Evolutionary conservation across 1,140 invertebrate species (phyloP).

Genomic region (Atopsyche davidsoni): DNA sequence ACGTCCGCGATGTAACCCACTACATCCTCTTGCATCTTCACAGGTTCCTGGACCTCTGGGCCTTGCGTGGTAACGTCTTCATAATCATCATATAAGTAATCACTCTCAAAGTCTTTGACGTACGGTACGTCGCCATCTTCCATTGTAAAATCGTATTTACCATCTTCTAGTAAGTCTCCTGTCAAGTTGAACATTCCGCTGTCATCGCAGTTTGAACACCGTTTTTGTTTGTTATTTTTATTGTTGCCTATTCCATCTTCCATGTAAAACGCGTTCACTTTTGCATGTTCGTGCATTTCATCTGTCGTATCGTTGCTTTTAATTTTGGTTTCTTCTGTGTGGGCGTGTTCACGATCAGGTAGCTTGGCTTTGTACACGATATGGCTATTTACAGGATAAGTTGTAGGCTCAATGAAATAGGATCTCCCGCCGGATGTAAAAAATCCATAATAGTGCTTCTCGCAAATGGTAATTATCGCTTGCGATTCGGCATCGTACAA

Average conservation of each 20-base stretch:
- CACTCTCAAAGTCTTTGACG: constrained; percentile 30
- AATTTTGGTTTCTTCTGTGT: constrained; percentile 2
- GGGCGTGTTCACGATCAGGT: constrained; percentile 1
- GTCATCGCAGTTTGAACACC: constrained; percentile 21
- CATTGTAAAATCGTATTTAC: constrained; percentile 23
- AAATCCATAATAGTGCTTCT: constrained; percentile 38
- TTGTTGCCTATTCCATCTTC: constrained; percentile 4
- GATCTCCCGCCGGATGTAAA: constrained; percentile 33
- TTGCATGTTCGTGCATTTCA: not conserved
- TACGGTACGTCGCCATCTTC: constrained; percentile 23
- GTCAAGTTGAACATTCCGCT: constrained; percentile 42
- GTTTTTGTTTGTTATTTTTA: constrained; percentile 22
- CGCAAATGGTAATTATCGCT: constrained; percentile 41
- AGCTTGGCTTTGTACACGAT: constrained; percentile 30
- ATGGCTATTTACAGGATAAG: constrained; percentile 27
- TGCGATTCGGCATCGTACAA: constrained; percentile 31
- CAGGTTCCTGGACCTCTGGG: constrained; percentile 24
- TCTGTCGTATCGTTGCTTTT: not conserved
- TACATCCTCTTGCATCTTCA: constrained; percentile 35
- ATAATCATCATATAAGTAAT: constrained; percentile 25
- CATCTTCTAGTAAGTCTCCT: constrained; percentile 37
- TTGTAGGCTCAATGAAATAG: constrained; percentile 42
- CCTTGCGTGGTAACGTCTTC: constrained; percentile 21
- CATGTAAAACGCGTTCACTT: constrained; percentile 2
- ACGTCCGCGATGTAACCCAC: constrained; percentile 46